These are phyloP conservation scores for Himalopsyche phryganea DNA, from an alignment of 1,140 invertebrate genomes.

Conservation along the genomic window DNA sequence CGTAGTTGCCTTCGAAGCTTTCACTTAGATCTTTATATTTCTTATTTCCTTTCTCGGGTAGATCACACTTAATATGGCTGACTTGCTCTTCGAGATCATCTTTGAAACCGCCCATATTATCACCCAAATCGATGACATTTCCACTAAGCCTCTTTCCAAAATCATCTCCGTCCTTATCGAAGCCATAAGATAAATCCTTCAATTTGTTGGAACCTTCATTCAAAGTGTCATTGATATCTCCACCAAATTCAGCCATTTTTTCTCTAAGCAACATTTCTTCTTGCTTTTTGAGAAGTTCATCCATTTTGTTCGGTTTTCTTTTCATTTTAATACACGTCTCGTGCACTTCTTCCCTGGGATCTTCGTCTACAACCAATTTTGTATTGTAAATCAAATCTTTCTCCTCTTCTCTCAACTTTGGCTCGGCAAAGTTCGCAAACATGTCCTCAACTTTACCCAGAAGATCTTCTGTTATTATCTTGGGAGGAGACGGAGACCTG, in stretches of 20 bases:
- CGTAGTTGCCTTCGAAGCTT: constrained; percentile 32
- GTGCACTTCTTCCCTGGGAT: constrained; percentile 43
- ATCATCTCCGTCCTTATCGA: constrained; percentile 1
- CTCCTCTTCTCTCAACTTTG: constrained; percentile 41
- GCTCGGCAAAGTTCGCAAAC: constrained; percentile 45
- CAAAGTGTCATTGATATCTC: constrained; percentile 4
- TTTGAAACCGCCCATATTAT: constrained; percentile 38
- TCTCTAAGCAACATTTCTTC: constrained; percentile 10
- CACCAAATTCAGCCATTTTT: constrained; percentile 12
- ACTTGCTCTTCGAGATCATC: constrained; percentile 30
- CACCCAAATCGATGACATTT: constrained; percentile 34
- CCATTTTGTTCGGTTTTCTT: constrained; percentile 9
- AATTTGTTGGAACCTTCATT: constrained; percentile 11
- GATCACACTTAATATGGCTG: constrained; percentile 22
- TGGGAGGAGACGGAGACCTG: constrained; percentile 32
- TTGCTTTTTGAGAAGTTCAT: constrained; percentile 16
- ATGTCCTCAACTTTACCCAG: constrained; percentile 51
- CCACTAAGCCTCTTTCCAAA: constrained; percentile 4
- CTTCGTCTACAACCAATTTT: constrained; percentile 46
- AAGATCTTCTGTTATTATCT: constrained; percentile 48
- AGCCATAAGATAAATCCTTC: constrained; percentile 1
- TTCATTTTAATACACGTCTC: constrained; percentile 33
- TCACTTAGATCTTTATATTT: constrained; percentile 23
- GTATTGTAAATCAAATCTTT: constrained; percentile 46
- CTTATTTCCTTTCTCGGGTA: constrained; percentile 25